A percentile compares a stretch with the other conserved stretches of the same genome.
phyloP scores from a whole-genome alignment of 2,797 vertebrate species.

The Phoxinus dragarum region DNA sequence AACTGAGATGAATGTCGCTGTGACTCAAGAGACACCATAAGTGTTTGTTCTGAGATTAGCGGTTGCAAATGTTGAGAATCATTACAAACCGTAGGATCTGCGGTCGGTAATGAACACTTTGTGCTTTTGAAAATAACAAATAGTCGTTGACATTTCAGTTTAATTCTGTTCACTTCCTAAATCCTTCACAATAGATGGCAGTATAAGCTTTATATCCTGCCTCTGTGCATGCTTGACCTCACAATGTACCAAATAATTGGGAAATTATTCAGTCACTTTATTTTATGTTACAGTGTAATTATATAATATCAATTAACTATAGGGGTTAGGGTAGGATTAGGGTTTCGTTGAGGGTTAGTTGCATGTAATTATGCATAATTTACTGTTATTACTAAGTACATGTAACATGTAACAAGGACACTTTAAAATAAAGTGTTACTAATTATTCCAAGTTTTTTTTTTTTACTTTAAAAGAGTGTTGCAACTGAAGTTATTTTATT shows the following conservation, averaged over 20 bases:
- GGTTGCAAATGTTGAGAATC: constrained; percentile 11
- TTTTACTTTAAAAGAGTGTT: constrained; percentile 70
- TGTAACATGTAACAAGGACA: too few species aligned
- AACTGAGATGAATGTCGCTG: constrained; percentile 57
- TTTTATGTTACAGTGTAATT: too few species aligned
- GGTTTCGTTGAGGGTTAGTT: too few species aligned
- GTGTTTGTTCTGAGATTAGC: constrained; percentile 52
- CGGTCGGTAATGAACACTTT: constrained; percentile 15
- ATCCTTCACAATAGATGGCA: constrained; percentile 58
- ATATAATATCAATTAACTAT: too few species aligned
- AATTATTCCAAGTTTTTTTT: not conserved
- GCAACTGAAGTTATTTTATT: constrained; percentile 80
- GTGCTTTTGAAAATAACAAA: constrained; percentile 16
- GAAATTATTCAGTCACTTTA: too few species aligned
- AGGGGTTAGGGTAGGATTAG: too few species aligned
- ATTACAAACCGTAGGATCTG: not conserved
- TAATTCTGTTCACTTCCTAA: not conserved
- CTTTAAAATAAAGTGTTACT: too few species aligned
- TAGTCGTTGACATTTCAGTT: constrained; percentile 40
- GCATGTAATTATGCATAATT: too few species aligned
- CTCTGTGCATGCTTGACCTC: constrained; percentile 72
- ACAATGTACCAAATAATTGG: too few species aligned
- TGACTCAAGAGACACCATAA: constrained; percentile 49
- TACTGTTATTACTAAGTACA: too few species aligned
- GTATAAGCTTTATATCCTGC: constrained; percentile 55